A percentile compares a stretch with the other conserved stretches of the same genome.
phyloP scores from a whole-genome alignment of 2,797 vertebrate species.

The Diplodus sargus region DNA sequence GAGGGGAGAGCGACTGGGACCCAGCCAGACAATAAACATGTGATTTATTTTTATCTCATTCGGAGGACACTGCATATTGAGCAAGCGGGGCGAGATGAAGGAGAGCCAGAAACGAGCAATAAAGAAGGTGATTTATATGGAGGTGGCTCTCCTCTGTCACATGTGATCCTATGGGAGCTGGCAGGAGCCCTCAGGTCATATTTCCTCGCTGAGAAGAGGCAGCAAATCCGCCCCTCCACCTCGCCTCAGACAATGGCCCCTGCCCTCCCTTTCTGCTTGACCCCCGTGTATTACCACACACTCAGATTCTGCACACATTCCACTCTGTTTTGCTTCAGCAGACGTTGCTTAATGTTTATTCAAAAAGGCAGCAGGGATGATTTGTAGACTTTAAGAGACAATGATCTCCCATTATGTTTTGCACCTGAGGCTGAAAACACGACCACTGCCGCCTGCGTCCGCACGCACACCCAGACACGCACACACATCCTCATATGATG shows the following conservation, averaged over 20 bases:
- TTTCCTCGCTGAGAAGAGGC: conserved; percentile 77
- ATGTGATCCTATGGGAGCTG: conserved; percentile 76
- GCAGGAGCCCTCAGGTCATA: conserved; percentile 81
- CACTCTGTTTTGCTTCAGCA: conserved; percentile 30
- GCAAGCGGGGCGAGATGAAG: conserved; percentile 59
- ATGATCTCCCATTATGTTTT: conserved; percentile 53
- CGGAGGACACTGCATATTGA: conserved; percentile 69
- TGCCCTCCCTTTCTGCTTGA: conserved; percentile 66
- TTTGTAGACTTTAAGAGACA: conserved; percentile 50
- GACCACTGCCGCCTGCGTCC: conserved; percentile 10
- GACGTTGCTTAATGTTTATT: conserved; percentile 50
- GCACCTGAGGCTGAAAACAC: conserved; percentile 55
- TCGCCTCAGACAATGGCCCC: conserved; percentile 70
- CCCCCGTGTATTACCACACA: conserved; percentile 51
- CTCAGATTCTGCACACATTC: conserved; percentile 51
- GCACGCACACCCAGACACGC: conserved; percentile 20
- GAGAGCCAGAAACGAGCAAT: conserved; percentile 71
- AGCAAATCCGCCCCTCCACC: conserved; percentile 62
- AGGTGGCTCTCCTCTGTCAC: conserved; percentile 80
- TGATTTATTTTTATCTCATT: conserved; percentile 80
- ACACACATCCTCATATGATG: conserved; percentile 49
- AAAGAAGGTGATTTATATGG: conserved; percentile 84
- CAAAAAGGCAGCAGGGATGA: conserved; percentile 38
- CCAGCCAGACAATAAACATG: conserved; percentile 69
- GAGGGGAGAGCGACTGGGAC: conserved; percentile 21